Percentiles rank a stretch among this genome's conserved stretches.
These are phyloP conservation scores for Acrocephalus scirpaceus DNA, from an alignment of 2,797 vertebrate species.

Conservation along the genomic window DNA sequence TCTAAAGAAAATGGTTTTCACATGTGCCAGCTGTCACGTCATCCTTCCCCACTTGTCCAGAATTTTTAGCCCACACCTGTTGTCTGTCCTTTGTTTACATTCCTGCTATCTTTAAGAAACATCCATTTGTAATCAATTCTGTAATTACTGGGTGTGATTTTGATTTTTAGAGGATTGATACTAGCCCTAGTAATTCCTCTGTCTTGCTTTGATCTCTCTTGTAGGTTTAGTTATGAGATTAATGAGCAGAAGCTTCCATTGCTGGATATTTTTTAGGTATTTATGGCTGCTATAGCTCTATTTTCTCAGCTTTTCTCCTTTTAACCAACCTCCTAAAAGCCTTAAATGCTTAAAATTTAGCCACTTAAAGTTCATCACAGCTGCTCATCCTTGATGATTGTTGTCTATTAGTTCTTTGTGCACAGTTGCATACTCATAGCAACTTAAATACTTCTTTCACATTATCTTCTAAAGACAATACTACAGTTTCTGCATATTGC, in stretches of 20 bases:
- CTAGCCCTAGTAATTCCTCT: background rate
- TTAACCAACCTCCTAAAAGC: background rate
- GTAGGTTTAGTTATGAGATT: background rate
- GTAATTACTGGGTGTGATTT: background rate
- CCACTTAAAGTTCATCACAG: constrained; percentile 11
- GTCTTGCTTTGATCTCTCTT: background rate
- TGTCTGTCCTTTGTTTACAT: background rate
- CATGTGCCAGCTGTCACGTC: background rate
- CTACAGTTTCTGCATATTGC: background rate
- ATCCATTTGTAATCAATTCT: background rate
- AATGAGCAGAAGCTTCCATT: background rate
- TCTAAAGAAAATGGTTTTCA: background rate
- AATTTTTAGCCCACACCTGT: background rate
- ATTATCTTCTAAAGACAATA: background rate
- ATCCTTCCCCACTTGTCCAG: background rate
- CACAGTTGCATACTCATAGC: background rate
- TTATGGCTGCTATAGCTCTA: background rate
- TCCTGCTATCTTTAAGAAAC: background rate
- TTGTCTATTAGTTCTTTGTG: constrained; percentile 3
- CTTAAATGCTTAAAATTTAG: constrained; percentile 12
- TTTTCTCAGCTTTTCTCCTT: background rate
- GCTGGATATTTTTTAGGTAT: background rate
- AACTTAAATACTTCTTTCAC: background rate
- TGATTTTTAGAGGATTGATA: background rate
- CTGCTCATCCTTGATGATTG: background rate